phyloP scores from a whole-genome alignment of 2,797 vertebrate species.

The Sitta carolinensis region DNA sequence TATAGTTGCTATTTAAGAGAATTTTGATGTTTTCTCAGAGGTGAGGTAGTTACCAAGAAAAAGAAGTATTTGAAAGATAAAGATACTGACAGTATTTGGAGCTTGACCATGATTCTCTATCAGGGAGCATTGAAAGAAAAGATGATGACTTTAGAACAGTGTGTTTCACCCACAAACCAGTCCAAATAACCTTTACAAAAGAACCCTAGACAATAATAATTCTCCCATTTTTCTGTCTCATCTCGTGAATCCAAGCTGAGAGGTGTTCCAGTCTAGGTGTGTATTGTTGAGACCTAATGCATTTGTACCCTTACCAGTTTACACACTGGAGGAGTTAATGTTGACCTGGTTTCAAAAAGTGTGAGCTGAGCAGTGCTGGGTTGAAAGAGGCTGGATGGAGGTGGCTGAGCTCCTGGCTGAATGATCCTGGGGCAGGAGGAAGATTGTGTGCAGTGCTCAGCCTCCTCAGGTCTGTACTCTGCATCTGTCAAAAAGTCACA shows the following conservation, averaged over 20 bases:
- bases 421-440: neutral
- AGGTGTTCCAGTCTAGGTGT: rapidly evolving
- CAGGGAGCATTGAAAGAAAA: rapidly evolving
- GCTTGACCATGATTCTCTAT: neutral
- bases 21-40: neutral
- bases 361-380: neutral
- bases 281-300: neutral
- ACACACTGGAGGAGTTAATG: neutral
- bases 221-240: neutral
- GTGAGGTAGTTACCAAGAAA: neutral
- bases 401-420: neutral
- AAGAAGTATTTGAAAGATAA: neutral
- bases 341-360: neutral
- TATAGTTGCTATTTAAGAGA: neutral
- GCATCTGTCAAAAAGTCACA: rapidly evolving
- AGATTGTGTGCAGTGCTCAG: rapidly evolving
- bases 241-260: neutral
- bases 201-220: neutral
- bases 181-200: neutral
- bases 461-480: neutral
- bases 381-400: neutral
- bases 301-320: neutral
- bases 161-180: neutral
- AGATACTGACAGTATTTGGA: neutral
- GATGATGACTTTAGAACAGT: neutral